phyloP scores from a whole-genome alignment of 2,797 vertebrate genomes.

The Anguilla pacifica region DNA sequence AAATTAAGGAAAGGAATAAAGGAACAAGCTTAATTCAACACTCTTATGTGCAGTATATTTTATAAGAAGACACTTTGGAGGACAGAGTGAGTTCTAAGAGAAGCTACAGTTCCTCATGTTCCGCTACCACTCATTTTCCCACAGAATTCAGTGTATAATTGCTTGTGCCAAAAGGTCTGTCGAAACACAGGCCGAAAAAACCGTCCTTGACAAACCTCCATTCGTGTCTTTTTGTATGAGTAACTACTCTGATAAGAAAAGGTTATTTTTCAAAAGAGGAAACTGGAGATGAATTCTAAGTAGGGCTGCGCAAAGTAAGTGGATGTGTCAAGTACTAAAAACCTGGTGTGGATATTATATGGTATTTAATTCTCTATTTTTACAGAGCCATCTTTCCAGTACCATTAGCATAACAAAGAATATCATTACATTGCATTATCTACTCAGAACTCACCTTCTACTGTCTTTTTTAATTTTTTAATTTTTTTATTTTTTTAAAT shows the following conservation, averaged over 20 bases:
- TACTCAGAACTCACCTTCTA: not conserved
- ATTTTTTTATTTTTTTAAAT: no score
- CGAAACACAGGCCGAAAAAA: not conserved
- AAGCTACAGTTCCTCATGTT: not conserved
- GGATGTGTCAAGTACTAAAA: conserved; percentile 9
- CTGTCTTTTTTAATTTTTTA: not conserved
- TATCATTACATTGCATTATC: not conserved
- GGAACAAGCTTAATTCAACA: not conserved
- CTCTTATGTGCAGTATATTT: not conserved
- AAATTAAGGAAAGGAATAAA: not conserved
- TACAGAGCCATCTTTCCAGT: not conserved
- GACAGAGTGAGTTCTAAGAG: not conserved
- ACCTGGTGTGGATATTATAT: not conserved
- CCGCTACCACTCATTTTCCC: not conserved
- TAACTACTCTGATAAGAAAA: not conserved
- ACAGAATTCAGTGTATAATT: conserved; percentile 3
- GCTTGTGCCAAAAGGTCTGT: not conserved
- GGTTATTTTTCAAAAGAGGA: not conserved
- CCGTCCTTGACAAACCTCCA: conserved; percentile 14
- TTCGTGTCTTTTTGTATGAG: not conserved
- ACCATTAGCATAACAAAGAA: not conserved
- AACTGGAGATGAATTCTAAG: not conserved
- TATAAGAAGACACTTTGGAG: not conserved
- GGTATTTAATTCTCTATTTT: not conserved
- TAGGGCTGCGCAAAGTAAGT: not conserved